Conservation (phyloP, 2,113 vertebrate species). For the Blennius ocellaris region DNA sequence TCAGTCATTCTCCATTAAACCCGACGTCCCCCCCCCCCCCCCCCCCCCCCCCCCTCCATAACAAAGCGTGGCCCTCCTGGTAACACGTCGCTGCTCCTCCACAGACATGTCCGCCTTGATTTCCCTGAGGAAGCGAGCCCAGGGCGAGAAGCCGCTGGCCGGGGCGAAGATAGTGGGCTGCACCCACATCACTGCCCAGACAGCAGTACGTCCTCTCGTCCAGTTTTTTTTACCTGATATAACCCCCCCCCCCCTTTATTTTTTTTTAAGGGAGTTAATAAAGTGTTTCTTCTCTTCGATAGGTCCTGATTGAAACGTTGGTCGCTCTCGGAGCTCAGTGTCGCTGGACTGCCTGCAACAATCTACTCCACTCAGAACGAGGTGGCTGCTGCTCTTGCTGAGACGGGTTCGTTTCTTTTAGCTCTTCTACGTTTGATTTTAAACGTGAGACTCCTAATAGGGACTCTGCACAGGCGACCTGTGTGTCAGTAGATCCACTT, state of each 20-base stretch:
- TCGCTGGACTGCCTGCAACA: constrained; percentile 98
- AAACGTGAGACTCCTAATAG: no score
- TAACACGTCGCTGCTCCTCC: constrained; percentile 48
- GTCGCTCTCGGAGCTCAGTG: constrained; percentile 97
- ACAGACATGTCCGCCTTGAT: constrained; percentile 99
- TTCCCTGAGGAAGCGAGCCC: constrained; percentile 96
- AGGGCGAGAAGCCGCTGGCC: constrained; percentile 97
- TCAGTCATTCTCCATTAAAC: constrained; percentile 33
- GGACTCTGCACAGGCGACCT: no score
- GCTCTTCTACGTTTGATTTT: no score
- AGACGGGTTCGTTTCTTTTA: constrained; percentile 86
- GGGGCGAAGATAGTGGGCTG: constrained; percentile 98
- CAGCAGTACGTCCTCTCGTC: constrained; percentile 86
- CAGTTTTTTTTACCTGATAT: not conserved
- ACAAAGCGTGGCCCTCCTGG: constrained; percentile 25
- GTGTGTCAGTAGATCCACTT: no score
- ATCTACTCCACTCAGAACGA: constrained; percentile 99
- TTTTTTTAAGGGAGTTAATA: no score
- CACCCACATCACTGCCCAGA: constrained; percentile 98
- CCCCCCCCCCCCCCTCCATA: constrained; percentile 1
- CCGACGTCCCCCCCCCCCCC: not conserved
- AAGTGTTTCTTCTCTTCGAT: not conserved
- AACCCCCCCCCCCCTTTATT: no score
- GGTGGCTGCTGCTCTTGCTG: constrained; percentile 95
- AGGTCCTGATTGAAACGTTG: constrained; percentile 98